Conservation (phyloP, 2,797 vertebrate species). For the Cygnus olor region DNA sequence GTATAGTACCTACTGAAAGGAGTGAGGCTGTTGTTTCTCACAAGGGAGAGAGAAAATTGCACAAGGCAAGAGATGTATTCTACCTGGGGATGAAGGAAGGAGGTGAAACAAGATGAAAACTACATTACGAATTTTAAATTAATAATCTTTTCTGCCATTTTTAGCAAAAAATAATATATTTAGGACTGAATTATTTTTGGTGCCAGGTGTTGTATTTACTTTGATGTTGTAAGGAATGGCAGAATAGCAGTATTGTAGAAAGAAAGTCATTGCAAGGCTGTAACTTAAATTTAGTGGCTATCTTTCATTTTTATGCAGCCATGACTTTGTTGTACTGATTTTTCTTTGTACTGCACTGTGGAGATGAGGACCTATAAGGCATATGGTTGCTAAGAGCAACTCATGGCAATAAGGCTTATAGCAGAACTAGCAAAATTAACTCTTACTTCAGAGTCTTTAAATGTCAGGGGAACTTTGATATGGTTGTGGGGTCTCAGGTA, state of each 20-base stretch:
- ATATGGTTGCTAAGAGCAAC: not conserved
- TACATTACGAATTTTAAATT: not conserved
- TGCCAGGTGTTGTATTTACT: not conserved
- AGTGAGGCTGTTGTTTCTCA: not conserved
- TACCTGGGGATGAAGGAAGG: not conserved
- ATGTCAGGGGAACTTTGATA: not conserved
- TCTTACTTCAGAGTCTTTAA: not conserved
- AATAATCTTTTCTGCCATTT: rapidly evolving
- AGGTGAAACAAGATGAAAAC: not conserved
- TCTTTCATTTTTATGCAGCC: rapidly evolving
- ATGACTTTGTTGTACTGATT: not conserved
- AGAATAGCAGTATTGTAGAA: not conserved
- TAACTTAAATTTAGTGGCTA: not conserved
- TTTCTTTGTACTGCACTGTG: not conserved
- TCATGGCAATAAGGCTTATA: not conserved
- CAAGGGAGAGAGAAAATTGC: not conserved
- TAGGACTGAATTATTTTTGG: not conserved
- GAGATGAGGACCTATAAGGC: not conserved
- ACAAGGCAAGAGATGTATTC: no score
- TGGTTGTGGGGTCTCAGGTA: not conserved
- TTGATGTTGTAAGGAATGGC: not conserved
- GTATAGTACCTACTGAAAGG: not conserved
- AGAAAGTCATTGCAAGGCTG: not conserved
- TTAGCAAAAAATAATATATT: not conserved
- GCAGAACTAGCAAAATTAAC: not conserved